Percentiles rank a stretch among this genome's conserved stretches.
Evolutionary conservation across 2,797 vertebrate genomes (phyloP).

Genomic region (Uromys caudimaculatus): DNA sequence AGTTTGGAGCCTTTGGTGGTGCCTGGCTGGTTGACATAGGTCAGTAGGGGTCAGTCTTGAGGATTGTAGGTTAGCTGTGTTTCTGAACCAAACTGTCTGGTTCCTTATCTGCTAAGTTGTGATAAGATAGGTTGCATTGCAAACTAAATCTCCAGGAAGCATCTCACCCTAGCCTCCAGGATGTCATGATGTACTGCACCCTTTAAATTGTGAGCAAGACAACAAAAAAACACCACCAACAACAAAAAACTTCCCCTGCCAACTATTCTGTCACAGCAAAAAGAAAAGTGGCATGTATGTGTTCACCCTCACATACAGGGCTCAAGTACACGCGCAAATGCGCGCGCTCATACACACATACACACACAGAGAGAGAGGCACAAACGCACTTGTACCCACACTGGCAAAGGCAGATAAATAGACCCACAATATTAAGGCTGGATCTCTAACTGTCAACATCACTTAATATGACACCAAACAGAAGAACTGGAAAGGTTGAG

Average conservation of each 20-base stretch:
- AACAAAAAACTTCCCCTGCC: background rate
- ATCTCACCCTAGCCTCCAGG: background rate
- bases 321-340: background rate
- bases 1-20: background rate
- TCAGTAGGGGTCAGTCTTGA: background rate
- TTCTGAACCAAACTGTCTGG: background rate
- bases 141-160: background rate
- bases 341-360: background rate
- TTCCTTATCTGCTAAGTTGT: background rate
- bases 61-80: background rate
- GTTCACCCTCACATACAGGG: background rate
- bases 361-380: background rate
- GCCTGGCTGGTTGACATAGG: background rate
- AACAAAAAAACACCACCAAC: background rate
- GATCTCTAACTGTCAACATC: background rate
- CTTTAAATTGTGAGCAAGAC: background rate
- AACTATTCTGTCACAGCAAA: background rate
- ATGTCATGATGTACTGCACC: too few species aligned
- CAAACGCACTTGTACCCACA: background rate
- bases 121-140: background rate
- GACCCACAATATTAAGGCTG: background rate
- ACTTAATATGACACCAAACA: background rate
- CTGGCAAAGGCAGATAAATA: background rate
- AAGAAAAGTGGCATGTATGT: background rate
- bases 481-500: background rate